Evolutionary conservation across 2,113 vertebrate species (phyloP), one percentile per base, ranked within the genome.

Genomic region (Sceloporus tristichus): DNA sequence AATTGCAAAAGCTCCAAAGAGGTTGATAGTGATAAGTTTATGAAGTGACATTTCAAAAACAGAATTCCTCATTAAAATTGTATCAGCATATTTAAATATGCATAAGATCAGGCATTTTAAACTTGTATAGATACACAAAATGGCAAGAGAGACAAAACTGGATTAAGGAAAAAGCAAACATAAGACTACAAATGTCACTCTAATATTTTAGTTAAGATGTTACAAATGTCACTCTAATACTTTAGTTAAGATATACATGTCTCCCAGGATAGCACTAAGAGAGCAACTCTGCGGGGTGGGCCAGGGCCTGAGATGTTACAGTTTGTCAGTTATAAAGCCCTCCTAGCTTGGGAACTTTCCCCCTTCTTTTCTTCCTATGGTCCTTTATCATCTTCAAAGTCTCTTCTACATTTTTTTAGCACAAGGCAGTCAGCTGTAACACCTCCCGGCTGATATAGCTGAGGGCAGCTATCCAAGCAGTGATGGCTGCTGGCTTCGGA

Each of bases 21-120:
- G 19, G n/a, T 13, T 27, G 25, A 54, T 25, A 70, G 27, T 3
- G 34, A 71, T 29, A 34, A 82, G 87, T 88, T 87, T 38, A 88
- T n/a, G 25, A 10, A 62, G 40, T 73, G 18, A 77, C 18, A 56
- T 80, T 88, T 87, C 38, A 79, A 68, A 27, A 2, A 9, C 74
- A 79, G 38, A 89, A 89, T 25, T 25, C 25, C 34, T 25, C 66
- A 38, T 1, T 83, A 13, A 78, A 54, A 77, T 87, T 82, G 62
- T 90, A 89, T 56, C 77, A 85, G 10, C 1, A 78, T 16, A n/a
- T 87, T 85, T 75, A 90, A 83, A 59, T 82, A 42, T 3, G 0
- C 70, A 83, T 76, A 27, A 48, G 27, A 27, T 82, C 62, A 21
- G 84, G 75, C 81, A 25, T 74, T 75, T 86, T 34, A 88, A 90